Percentiles rank a stretch among this genome's conserved stretches.
Conservation (phyloP, 2,797 vertebrate species). For the Hozukius guyotensis region DNA sequence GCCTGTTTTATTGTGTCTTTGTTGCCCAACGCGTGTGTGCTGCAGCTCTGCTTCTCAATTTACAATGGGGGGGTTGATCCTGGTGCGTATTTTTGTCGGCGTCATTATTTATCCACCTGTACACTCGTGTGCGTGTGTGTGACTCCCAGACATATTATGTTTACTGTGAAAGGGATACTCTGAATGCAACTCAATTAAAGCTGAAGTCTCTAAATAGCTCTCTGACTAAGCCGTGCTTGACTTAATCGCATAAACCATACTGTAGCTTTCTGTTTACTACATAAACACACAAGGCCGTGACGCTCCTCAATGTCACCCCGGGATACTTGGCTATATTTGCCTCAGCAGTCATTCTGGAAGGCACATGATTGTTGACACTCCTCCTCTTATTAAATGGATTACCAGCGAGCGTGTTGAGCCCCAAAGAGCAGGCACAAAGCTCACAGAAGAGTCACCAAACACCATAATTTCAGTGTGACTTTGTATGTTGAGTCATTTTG, state of each 20-base stretch:
- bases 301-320: constrained; percentile 19
- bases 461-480: neutral
- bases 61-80: constrained; percentile 19
- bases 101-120: constrained; percentile 19
- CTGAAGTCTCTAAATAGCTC: constrained; percentile 65
- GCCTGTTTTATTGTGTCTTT: constrained; percentile 8
- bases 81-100: constrained; percentile 1
- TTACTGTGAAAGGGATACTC: constrained; percentile 17
- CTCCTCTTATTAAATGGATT: constrained; percentile 3
- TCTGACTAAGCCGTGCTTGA: constrained; percentile 57
- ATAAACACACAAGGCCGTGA: constrained; percentile 34
- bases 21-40: constrained; percentile 7
- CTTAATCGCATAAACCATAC: constrained; percentile 54
- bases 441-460: neutral
- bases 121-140: neutral
- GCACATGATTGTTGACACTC: constrained; percentile 35
- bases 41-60: constrained; percentile 25
- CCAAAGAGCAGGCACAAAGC: neutral
- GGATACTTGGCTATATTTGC: constrained; percentile 43
- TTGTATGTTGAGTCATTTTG: neutral
- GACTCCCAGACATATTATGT: constrained; percentile 32
- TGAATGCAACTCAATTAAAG: constrained; percentile 66
- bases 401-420: neutral
- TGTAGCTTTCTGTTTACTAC: constrained; percentile 41
- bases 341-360: constrained; percentile 14